Evolutionary conservation across 2,113 vertebrate genomes (phyloP).

Genomic region (Calidris pygmaea): DNA sequence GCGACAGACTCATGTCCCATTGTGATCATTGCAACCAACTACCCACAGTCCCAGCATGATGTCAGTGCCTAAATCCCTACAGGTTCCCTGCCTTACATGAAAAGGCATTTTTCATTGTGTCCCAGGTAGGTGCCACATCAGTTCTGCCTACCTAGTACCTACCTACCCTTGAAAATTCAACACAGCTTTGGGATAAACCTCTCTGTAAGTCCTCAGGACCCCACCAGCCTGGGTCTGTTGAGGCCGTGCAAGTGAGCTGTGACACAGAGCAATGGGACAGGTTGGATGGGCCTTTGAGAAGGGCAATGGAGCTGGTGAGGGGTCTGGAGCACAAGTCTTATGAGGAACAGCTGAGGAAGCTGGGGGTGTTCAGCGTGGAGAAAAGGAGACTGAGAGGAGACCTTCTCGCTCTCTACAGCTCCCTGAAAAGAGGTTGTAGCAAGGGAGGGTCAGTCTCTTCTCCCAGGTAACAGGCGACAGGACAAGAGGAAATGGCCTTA

Average conservation of each 20-base stretch:
- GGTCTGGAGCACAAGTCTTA: too few relatives aligned
- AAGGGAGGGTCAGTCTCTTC: too few relatives aligned
- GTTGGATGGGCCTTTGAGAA: not conserved
- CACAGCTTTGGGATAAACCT: not conserved
- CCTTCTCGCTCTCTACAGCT: too few relatives aligned
- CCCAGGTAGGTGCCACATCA: not conserved
- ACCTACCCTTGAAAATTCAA: not conserved
- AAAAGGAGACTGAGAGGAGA: too few relatives aligned
- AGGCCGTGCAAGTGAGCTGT: not conserved
- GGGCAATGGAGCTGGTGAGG: too few relatives aligned
- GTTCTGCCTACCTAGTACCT: not conserved
- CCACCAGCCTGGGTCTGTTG: not conserved
- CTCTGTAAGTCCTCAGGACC: not conserved
- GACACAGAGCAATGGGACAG: not conserved
- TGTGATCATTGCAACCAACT: not conserved
- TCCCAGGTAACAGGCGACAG: too few relatives aligned
- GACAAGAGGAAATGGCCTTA: too few relatives aligned
- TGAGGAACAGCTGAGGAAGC: too few relatives aligned
- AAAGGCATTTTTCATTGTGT: not conserved
- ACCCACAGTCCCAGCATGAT: not conserved
- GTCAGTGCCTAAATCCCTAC: not conserved
- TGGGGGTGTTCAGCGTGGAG: too few relatives aligned
- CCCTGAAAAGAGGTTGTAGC: too few relatives aligned
- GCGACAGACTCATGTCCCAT: fast-evolving
- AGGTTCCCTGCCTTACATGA: not conserved